Conservation (phyloP, 2,888 invertebrate species). For the Rhingia rostrata region DNA sequence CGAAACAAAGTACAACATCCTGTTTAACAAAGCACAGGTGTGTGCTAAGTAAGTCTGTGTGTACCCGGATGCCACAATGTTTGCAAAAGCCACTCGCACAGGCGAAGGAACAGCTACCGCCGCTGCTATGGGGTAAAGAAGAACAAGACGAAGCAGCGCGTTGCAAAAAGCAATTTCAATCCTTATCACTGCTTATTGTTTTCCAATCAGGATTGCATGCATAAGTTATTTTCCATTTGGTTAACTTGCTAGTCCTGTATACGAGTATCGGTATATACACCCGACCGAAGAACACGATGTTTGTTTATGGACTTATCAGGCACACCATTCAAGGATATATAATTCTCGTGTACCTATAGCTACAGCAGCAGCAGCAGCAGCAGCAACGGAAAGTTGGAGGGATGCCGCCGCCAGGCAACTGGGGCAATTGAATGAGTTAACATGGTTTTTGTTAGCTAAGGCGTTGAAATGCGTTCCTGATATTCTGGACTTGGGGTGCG, state of each 20-base stretch:
- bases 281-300: conserved; percentile 45
- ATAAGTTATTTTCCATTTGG: conserved; percentile 73
- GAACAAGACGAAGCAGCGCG: background rate
- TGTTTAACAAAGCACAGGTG: conserved; percentile 50
- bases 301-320: conserved; percentile 64
- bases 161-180: conserved; percentile 69
- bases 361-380: background rate
- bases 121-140: background rate
- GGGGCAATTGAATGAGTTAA: conserved; percentile 66
- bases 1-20: conserved; percentile 7
- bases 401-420: conserved; percentile 42
- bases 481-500: conserved; percentile 32
- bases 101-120: background rate
- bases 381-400: conserved; percentile 2
- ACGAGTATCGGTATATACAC: background rate
- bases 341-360: background rate
- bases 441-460: conserved; percentile 62
- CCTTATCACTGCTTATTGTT: conserved; percentile 74
- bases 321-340: conserved; percentile 26
- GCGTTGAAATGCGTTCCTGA: conserved; percentile 68
- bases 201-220: conserved; percentile 74
- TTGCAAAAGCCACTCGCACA: conserved; percentile 51
- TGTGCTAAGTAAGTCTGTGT: conserved; percentile 34
- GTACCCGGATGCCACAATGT: conserved; percentile 53
- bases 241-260: conserved; percentile 57